Evolutionary conservation across 2,797 vertebrate species (phyloP).

Genomic region (Propithecus deckenii): DNA sequence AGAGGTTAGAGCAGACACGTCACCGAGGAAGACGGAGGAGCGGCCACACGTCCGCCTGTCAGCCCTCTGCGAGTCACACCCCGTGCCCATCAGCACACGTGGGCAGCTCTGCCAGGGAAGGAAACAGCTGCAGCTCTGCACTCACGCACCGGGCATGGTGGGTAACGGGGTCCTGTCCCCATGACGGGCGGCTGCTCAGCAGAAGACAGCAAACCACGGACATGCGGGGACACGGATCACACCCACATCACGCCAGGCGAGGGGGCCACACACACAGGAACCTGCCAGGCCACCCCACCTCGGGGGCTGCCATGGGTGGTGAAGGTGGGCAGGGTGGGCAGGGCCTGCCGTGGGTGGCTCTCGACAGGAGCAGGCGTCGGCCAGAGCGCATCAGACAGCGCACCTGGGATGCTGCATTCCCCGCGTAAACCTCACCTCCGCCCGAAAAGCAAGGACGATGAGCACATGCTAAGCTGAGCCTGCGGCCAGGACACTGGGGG

Average conservation of each 20-base stretch:
- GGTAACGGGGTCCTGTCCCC: background rate
- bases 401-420: background rate
- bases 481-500: no score
- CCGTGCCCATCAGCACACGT: rapidly evolving
- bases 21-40: background rate
- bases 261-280: background rate
- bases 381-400: background rate
- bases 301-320: background rate
- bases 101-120: background rate
- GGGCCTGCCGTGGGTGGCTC: background rate
- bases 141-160: no score
- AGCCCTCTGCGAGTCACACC: background rate
- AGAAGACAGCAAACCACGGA: background rate
- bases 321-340: background rate
- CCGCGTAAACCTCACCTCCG: no score
- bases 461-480: no score
- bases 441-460: no score
- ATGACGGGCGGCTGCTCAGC: background rate
- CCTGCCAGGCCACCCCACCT: background rate
- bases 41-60: no score
- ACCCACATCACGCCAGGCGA: background rate
- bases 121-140: background rate
- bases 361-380: background rate
- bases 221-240: background rate
- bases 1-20: background rate